Evolutionary conservation across 2,797 vertebrate genomes (phyloP).

Genomic region (Salarias fasciatus): DNA sequence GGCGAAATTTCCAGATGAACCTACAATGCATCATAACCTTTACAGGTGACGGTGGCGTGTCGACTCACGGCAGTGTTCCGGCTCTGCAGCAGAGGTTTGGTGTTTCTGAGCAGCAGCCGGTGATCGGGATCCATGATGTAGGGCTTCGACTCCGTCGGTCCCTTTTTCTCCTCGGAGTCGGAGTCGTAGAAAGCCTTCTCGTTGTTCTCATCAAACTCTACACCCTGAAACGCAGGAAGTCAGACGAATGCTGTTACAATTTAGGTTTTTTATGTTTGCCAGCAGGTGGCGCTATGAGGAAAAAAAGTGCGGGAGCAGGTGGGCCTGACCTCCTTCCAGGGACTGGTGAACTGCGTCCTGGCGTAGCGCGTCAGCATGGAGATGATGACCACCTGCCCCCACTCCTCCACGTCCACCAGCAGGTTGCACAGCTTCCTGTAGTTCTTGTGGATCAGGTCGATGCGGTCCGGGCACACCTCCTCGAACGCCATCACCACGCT

Average conservation of each 20-base stretch:
- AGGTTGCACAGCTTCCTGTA: constrained; percentile 97
- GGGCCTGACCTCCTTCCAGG: constrained; percentile 91
- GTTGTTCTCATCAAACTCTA: constrained; percentile 82
- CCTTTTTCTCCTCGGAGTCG: constrained; percentile 86
- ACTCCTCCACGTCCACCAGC: constrained; percentile 97
- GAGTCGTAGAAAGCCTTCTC: constrained; percentile 92
- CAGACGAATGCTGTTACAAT: too few species aligned
- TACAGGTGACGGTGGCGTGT: not conserved
- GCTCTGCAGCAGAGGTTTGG: constrained; percentile 95
- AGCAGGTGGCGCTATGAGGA: too few species aligned
- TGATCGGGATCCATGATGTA: constrained; percentile 97
- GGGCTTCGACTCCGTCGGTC: constrained; percentile 64
- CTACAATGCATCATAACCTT: too few species aligned
- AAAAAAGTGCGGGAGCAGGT: too few species aligned
- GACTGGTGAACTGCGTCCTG: constrained; percentile 93
- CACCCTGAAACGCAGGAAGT: constrained; percentile 75
- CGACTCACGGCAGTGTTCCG: constrained; percentile 94
- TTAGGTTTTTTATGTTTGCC: too few species aligned
- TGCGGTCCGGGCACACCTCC: constrained; percentile 97
- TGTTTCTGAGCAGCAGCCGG: constrained; percentile 92
- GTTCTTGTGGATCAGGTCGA: constrained; percentile 98
- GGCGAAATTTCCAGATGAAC: too few species aligned
- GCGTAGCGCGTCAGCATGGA: constrained; percentile 98
- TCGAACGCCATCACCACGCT: constrained; percentile 99
- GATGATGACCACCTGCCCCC: constrained; percentile 98